A percentile compares a stretch with the other conserved stretches of the same genome.
phyloP scores from a whole-genome alignment of 2,113 vertebrate species.

The Tursiops truncatus region DNA sequence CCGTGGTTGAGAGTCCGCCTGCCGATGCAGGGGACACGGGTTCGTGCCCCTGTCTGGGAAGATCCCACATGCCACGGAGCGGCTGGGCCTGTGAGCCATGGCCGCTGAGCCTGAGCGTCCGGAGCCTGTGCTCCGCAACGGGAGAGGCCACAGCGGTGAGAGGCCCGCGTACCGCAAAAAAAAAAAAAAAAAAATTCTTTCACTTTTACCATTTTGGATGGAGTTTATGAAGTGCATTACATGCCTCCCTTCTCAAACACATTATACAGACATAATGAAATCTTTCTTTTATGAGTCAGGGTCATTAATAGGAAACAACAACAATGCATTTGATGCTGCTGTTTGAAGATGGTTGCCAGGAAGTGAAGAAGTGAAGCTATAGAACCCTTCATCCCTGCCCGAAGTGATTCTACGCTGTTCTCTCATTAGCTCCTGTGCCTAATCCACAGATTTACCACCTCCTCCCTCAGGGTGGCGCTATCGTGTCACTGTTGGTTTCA shows the following conservation, averaged over 20 bases:
- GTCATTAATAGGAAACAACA: background rate
- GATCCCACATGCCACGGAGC: too few species aligned
- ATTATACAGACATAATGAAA: background rate
- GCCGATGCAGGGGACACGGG: too few species aligned
- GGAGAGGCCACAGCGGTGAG: too few species aligned
- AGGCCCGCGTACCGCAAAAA: background rate
- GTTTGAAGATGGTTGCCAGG: background rate
- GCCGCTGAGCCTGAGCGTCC: too few species aligned
- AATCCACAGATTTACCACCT: background rate
- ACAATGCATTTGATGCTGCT: background rate
- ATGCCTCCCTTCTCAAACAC: background rate
- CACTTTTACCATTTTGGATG: background rate
- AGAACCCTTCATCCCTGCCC: background rate
- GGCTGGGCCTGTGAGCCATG: too few species aligned
- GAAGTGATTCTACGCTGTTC: background rate
- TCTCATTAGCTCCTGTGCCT: background rate
- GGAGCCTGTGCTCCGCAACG: too few species aligned
- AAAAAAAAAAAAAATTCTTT: background rate
- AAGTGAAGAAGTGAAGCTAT: background rate
- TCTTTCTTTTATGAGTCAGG: background rate
- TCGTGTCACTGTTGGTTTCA: background rate
- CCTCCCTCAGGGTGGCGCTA: rapidly evolving
- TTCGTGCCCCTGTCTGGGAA: too few species aligned
- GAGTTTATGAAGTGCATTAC: background rate
- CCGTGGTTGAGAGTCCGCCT: too few species aligned